phyloP scores from a whole-genome alignment of 2,113 vertebrate species.

The Hippolais icterina region DNA sequence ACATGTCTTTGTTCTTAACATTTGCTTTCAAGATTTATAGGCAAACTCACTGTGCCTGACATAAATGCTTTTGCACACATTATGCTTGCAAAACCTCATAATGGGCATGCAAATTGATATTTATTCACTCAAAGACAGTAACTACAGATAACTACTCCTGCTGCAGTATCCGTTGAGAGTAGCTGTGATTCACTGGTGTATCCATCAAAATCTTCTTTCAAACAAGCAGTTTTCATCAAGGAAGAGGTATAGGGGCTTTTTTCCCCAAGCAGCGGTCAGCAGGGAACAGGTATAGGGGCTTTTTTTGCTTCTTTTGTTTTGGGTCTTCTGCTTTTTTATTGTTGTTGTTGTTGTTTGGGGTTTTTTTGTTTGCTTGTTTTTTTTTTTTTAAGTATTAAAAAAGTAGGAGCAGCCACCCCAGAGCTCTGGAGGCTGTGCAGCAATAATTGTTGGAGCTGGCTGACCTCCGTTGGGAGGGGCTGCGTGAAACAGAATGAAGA shows the following conservation, averaged over 20 bases:
- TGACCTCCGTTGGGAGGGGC: accelerated
- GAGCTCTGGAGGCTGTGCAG: not conserved
- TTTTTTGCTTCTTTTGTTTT: not conserved
- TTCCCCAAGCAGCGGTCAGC: not conserved
- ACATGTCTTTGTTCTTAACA: conserved; percentile 12
- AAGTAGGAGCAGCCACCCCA: not conserved
- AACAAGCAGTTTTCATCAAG: not conserved
- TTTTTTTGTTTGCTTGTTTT: too few relatives aligned
- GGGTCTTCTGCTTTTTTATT: not conserved
- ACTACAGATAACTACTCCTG: not conserved
- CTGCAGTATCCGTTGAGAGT: not conserved
- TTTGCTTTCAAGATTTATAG: conserved; percentile 49
- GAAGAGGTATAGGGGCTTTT: accelerated
- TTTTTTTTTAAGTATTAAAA: not conserved
- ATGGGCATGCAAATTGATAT: conserved; percentile 29
- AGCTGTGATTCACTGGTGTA: not conserved
- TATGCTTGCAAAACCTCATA: conserved; percentile 29
- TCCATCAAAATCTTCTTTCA: not conserved
- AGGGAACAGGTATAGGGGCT: accelerated
- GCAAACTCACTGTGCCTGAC: not conserved
- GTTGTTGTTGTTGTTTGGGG: too few relatives aligned
- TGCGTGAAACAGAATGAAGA: accelerated
- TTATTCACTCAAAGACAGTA: conserved; percentile 28
- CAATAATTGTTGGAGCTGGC: not conserved
- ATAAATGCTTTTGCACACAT: conserved; percentile 18